Evolutionary conservation across 2,888 invertebrate genomes (phyloP).

Genomic region (Chloromyia formosa): DNA sequence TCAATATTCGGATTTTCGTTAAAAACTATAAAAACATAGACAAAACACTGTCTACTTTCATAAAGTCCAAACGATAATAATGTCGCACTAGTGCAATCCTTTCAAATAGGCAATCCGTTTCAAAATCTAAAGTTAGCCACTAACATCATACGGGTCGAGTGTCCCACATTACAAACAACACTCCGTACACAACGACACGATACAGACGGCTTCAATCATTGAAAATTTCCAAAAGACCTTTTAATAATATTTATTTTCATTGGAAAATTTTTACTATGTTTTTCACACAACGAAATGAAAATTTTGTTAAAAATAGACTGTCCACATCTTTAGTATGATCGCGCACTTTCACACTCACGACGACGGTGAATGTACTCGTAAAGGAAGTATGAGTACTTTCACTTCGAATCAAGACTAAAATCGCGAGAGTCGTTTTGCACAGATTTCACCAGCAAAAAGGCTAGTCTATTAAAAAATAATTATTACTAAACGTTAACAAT

Average conservation of each 20-base stretch:
- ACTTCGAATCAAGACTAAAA: background rate
- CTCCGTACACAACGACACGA: background rate
- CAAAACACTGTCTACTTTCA: too few relatives aligned
- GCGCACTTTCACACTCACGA: background rate
- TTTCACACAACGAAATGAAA: background rate
- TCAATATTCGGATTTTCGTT: too few relatives aligned
- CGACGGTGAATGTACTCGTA: background rate
- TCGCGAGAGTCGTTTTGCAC: background rate
- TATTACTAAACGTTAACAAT: too few relatives aligned
- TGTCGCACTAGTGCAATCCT: too few relatives aligned
- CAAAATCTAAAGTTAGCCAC: conserved; percentile 30
- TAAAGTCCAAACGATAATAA: too few relatives aligned
- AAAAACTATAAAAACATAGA: too few relatives aligned
- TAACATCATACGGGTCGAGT: background rate
- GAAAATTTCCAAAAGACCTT: background rate
- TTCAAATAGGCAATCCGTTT: background rate
- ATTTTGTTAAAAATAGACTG: conserved; percentile 8
- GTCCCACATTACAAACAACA: background rate
- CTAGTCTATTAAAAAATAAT: background rate
- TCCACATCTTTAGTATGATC: background rate
- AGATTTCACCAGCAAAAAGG: background rate
- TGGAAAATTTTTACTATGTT: background rate
- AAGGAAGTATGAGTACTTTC: background rate
- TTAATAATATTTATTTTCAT: conserved; percentile 6
- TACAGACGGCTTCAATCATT: background rate